A percentile compares a stretch with the other conserved stretches of the same genome.
phyloP scores from a whole-genome alignment of 2,113 vertebrate species.

The Seriola rivoliana region DNA sequence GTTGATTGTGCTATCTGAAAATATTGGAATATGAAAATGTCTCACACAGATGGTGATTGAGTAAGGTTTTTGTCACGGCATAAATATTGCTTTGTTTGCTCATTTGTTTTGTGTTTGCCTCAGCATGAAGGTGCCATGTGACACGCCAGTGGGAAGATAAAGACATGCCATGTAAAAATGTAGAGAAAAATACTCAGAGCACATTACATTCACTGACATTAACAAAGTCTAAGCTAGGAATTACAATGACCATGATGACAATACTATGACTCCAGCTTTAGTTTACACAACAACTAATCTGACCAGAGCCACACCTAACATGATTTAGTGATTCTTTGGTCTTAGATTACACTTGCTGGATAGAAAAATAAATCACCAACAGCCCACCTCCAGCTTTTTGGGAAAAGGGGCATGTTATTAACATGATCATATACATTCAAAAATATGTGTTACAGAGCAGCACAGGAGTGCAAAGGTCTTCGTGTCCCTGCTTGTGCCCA shows the following conservation, averaged over 20 bases:
- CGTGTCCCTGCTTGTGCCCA: neutral
- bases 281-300: neutral
- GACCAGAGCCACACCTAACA: neutral
- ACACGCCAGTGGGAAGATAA: neutral
- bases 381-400: neutral
- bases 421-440: neutral
- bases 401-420: neutral
- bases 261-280: too few relatives aligned
- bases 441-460: neutral
- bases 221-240: neutral
- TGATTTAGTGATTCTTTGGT: neutral
- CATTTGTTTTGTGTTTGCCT: neutral
- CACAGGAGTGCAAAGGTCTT: neutral
- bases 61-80: neutral
- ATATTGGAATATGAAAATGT: neutral
- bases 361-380: too few relatives aligned
- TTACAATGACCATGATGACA: neutral
- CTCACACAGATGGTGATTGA: slow-evolving; percentile 6
- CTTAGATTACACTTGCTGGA: too few relatives aligned
- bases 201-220: neutral
- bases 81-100: slow-evolving; percentile 17
- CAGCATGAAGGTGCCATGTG: neutral
- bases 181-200: neutral
- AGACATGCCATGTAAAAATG: neutral
- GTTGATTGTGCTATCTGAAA: neutral